phyloP scores from a whole-genome alignment of 2,888 invertebrate genomes.

The Lampropteryx suffumata region DNA sequence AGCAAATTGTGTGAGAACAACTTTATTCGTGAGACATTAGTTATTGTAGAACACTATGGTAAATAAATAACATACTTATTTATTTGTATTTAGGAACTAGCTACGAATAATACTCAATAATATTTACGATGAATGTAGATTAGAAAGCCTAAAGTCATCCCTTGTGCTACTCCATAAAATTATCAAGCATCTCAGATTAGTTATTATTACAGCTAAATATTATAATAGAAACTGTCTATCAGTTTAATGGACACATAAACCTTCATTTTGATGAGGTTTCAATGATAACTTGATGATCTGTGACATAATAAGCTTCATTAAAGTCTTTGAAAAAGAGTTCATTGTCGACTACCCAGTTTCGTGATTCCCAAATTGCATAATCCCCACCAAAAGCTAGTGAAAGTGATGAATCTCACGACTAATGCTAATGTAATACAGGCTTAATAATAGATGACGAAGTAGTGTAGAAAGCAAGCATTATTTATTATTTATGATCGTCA shows the following conservation, averaged over 20 bases:
- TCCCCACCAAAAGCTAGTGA: slow-evolving; percentile 68
- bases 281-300: slow-evolving; percentile 7
- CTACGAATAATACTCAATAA: no score
- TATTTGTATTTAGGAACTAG: no score
- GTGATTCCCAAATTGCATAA: slow-evolving; percentile 65
- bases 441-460: slow-evolving; percentile 68
- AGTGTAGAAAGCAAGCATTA: slow-evolving; percentile 66
- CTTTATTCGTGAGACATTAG: slow-evolving; percentile 26
- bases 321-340: slow-evolving; percentile 21
- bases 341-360: slow-evolving; percentile 21
- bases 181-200: no score
- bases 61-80: neutral
- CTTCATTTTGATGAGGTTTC: neutral
- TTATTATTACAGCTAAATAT: no score
- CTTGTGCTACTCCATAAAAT: slow-evolving; percentile 3
- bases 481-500: slow-evolving; percentile 64
- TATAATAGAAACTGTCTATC: neutral
- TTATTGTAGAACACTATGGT: slow-evolving; percentile 10
- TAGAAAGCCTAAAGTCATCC: slow-evolving; percentile 1
- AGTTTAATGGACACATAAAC: neutral
- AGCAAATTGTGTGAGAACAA: slow-evolving; percentile 39
- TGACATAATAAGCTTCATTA: slow-evolving; percentile 23
- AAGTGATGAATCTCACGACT: slow-evolving; percentile 71
- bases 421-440: slow-evolving; percentile 58
- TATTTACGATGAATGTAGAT: slow-evolving; percentile 1